Evolutionary conservation across 2,113 vertebrate genomes (phyloP).

Genomic region (Sprattus sprattus): DNA sequence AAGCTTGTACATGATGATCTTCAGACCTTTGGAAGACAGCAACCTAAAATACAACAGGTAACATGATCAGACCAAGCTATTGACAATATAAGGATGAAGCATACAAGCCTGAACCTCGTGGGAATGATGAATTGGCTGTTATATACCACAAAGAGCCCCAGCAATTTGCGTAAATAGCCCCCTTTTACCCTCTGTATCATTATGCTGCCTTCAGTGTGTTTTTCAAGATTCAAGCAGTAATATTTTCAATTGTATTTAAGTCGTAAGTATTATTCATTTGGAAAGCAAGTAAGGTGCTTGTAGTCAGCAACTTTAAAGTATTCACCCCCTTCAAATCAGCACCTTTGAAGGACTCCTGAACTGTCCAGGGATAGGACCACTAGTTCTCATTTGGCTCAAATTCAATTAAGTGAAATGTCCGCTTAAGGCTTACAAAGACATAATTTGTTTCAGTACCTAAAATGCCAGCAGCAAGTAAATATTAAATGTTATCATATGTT

Average conservation of each 20-base stretch:
- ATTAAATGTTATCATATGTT: background rate
- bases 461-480: background rate
- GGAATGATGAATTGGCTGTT: background rate
- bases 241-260: background rate
- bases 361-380: background rate
- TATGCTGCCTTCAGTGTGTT: background rate
- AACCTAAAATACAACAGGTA: background rate
- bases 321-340: background rate
- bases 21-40: background rate
- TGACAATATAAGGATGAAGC: background rate
- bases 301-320: background rate
- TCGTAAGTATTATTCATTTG: slow-evolving; percentile 6
- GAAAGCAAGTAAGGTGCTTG: background rate
- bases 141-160: background rate
- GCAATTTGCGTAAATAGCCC: background rate
- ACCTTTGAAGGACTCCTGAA: background rate
- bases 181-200: background rate
- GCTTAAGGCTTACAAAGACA: background rate
- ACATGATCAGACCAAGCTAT: background rate
- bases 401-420: background rate
- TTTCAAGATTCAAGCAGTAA: background rate
- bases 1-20: background rate
- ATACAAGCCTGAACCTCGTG: background rate
- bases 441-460: background rate
- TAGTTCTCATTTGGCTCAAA: background rate